A percentile compares a stretch with the other conserved stretches of the same genome.
Conservation (phyloP, 1,140 invertebrate genomes). For the Zaprionus capensis region DNA sequence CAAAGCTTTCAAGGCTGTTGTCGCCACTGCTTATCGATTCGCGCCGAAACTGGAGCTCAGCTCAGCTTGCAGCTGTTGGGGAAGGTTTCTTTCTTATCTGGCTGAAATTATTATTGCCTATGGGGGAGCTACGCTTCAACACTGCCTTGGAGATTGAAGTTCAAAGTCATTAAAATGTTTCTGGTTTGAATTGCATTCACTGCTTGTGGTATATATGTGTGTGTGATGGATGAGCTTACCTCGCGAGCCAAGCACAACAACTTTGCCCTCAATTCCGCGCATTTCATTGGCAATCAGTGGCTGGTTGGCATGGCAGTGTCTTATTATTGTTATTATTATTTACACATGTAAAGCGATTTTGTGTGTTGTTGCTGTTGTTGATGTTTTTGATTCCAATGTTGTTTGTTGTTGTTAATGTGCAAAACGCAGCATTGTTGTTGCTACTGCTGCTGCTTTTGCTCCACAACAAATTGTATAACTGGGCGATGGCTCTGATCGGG, state of each 20-base stretch:
- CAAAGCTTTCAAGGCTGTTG: constrained; percentile 21
- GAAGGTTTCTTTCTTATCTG: constrained; percentile 15
- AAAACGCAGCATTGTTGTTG: constrained; percentile 5
- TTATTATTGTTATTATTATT: constrained; percentile 1
- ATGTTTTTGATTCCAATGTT: constrained; percentile 9
- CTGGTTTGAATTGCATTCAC: constrained; percentile 6
- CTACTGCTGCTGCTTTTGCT: constrained; percentile 15
- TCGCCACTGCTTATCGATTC: constrained; percentile 33
- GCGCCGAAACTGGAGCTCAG: constrained; percentile 23
- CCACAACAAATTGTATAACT: constrained; percentile 3
- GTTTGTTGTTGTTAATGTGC: constrained; percentile 25
- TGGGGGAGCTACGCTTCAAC: not conserved
- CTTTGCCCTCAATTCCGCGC: constrained; percentile 92
- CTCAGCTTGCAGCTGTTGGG: not conserved
- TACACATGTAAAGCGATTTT: constrained; percentile 3
- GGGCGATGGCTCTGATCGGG: not conserved
- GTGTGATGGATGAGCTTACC: constrained; percentile 85
- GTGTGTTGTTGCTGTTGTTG: constrained; percentile 17
- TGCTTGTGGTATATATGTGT: not conserved
- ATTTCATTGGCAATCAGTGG: constrained; percentile 83
- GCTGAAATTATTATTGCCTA: constrained; percentile 7
- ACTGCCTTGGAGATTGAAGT: constrained; percentile 41
- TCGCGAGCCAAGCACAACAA: constrained; percentile 92
- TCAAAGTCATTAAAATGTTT: constrained; percentile 44
- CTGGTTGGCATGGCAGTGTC: constrained; percentile 50